Percentiles rank a stretch among this genome's conserved stretches.
phyloP scores from a whole-genome alignment of 2,113 vertebrate species.

The Spermophilus dauricus region DNA sequence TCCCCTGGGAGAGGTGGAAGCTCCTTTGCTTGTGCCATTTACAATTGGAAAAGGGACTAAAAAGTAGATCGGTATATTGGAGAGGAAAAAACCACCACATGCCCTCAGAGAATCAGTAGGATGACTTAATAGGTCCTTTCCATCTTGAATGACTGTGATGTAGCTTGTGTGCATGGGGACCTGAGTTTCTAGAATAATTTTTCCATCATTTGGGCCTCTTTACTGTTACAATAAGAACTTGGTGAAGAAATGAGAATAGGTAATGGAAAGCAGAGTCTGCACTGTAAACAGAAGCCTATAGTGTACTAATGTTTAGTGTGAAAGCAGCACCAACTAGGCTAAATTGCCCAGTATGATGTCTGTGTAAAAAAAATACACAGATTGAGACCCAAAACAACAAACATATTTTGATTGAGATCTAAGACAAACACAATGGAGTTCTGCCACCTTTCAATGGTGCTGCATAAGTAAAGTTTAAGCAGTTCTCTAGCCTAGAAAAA shows the following conservation, averaged over 20 bases:
- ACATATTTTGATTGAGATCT: not conserved
- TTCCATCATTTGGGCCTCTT: constrained; percentile 61
- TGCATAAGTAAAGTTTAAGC: not conserved
- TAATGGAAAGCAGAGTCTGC: constrained; percentile 31
- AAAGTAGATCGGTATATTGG: constrained; percentile 75
- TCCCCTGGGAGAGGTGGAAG: constrained; percentile 65
- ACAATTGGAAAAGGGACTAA: constrained; percentile 81
- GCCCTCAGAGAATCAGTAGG: constrained; percentile 62
- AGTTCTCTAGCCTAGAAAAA: constrained; percentile 32
- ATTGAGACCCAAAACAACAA: not conserved
- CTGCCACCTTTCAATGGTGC: not conserved
- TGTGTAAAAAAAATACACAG: not conserved
- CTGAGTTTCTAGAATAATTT: constrained; percentile 60
- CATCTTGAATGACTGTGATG: constrained; percentile 63
- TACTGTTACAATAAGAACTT: constrained; percentile 7
- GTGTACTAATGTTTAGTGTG: not conserved
- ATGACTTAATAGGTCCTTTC: constrained; percentile 77
- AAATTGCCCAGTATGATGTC: not conserved
- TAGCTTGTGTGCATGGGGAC: not conserved
- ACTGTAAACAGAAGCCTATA: constrained; percentile 18
- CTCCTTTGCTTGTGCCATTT: constrained; percentile 82
- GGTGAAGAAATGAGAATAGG: constrained; percentile 44
- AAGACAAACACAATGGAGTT: not conserved
- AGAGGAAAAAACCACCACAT: constrained; percentile 58
- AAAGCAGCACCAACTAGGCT: not conserved